Evolutionary conservation across 2,113 vertebrate genomes (phyloP).

Genomic region (Ifrita kowaldi): DNA sequence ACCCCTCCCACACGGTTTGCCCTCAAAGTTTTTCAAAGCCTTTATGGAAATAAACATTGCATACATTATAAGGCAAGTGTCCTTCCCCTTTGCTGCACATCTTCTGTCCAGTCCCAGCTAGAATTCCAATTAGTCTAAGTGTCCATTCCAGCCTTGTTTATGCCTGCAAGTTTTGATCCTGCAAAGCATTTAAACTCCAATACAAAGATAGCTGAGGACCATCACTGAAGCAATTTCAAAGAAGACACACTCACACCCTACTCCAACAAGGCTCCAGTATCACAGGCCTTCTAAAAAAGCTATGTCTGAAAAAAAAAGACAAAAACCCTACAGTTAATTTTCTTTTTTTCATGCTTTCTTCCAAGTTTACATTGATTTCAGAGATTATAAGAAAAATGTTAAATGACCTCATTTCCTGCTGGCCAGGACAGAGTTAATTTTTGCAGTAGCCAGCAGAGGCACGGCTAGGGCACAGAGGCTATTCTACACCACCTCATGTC

Average conservation of each 20-base stretch:
- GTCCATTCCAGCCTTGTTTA: background rate
- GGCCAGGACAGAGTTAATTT: background rate
- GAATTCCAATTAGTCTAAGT: background rate
- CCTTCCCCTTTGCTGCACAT: background rate
- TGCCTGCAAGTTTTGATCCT: background rate
- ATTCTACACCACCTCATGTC: background rate
- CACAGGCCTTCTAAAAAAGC: background rate
- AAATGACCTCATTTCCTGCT: background rate
- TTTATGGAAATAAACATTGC: slow-evolving; percentile 16
- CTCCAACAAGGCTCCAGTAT: background rate
- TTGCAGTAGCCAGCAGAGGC: background rate
- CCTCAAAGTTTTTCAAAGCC: background rate
- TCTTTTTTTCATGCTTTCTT: background rate
- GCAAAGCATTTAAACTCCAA: background rate
- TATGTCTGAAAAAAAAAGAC: rapidly evolving
- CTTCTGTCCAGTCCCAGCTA: background rate
- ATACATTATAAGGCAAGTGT: background rate
- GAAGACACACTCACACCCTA: background rate
- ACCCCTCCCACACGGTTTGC: background rate
- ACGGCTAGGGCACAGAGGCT: background rate
- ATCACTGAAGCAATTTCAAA: background rate
- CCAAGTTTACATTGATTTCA: background rate
- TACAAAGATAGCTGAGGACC: background rate
- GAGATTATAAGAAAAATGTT: background rate
- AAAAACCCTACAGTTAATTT: rapidly evolving